A percentile compares a stretch with the other conserved stretches of the same genome.
These are phyloP conservation scores for Melospiza melodia DNA, from an alignment of 2,113 vertebrate species.

Conservation along the genomic window DNA sequence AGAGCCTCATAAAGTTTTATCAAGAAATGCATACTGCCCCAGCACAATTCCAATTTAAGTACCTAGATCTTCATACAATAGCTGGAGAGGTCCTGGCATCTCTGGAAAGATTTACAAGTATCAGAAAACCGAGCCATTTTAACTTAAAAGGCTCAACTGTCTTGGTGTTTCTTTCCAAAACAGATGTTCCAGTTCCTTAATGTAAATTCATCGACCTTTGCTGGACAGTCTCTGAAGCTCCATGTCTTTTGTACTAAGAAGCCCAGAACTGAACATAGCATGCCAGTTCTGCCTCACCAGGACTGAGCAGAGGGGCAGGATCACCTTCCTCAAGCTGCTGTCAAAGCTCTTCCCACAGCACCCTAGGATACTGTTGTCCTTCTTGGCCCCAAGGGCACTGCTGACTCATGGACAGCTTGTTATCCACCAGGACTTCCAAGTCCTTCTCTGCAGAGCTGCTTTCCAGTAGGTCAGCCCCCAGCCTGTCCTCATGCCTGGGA, in stretches of 20 bases:
- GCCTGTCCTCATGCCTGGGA: background rate
- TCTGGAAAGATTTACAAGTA: background rate
- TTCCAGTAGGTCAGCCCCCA: background rate
- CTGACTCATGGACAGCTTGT: background rate
- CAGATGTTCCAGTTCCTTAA: background rate
- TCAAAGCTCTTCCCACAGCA: background rate
- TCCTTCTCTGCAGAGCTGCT: background rate
- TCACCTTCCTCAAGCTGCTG: background rate
- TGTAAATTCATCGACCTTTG: background rate
- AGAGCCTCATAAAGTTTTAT: background rate
- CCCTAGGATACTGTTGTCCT: background rate
- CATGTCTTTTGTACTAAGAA: background rate
- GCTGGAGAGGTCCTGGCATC: background rate
- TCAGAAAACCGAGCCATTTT: background rate
- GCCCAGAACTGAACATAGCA: background rate
- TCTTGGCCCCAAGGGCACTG: too few species aligned
- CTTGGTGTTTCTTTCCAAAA: background rate
- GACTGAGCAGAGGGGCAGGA: background rate
- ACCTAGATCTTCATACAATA: background rate
- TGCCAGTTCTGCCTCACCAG: background rate
- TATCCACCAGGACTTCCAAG: background rate
- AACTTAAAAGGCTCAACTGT: background rate
- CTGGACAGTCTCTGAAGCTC: rapidly evolving
- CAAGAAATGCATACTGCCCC: background rate
- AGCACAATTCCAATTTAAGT: background rate